Evolutionary conservation across 2,888 invertebrate species (phyloP), one percentile per base, ranked within the genome.

Genomic region (Drosophila bunnanda): DNA sequence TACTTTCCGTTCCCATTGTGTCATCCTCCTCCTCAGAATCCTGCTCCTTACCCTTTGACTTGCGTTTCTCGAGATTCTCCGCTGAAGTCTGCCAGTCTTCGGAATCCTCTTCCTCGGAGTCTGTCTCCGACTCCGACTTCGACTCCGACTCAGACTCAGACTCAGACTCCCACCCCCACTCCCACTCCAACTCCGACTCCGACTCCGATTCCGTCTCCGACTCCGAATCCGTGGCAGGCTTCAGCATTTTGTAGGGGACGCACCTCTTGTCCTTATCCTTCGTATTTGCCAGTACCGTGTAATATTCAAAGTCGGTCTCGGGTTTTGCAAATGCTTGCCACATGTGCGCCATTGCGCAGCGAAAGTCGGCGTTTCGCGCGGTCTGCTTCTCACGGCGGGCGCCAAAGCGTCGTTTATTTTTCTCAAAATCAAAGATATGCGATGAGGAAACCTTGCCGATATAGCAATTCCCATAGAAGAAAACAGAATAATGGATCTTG

Each of bases 391-490:
- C n/a, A 1, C 7, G 41, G 2, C 34, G 1, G 36, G 30, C 34
- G 0, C 69, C 79, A n/a, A 76, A 17, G 0, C 55, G 55, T 0
- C 1, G 1, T 7, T 54, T 57, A 28, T 10, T 12, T 13, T 39
- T 60, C 1, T 25, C 54, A 38, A 66, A 88, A 9, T 71, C 66
- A 3, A 22, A 80, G 5, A 83, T 12, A 8, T 75, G 43, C 0
- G 2, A 9, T n/a, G 28, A 3, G 0, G 56, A 9, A 2, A 88
- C 62, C 2, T 53, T 71, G 15, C 52, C 52, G 7, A 68, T 46
- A 43, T 76, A 67, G 38, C 75, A 68, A 2, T 68, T 73, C n/a
- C 84, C 84, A 10, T 88, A 83, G 56, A 86, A 88, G 15, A 60
- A 86, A 0, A 88, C 79, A 0, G 12, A 8, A 12, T 44, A 72